These are phyloP conservation scores for Eretmocerus hayati DNA, from an alignment of 2,888 invertebrate genomes.

Conservation along the genomic window DNA sequence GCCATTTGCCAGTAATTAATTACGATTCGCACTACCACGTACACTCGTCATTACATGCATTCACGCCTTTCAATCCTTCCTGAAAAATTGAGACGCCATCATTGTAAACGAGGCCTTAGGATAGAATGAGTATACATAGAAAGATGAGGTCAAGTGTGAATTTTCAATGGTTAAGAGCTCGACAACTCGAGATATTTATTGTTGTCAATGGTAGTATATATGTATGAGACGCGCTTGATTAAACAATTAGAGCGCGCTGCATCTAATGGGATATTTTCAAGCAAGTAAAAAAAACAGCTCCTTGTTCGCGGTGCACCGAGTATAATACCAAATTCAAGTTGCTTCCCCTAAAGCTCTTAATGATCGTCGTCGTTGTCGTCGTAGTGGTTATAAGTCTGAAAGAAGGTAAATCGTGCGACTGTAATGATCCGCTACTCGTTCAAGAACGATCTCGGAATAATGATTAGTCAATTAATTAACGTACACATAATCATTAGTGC, in stretches of 20 bases:
- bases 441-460: conserved; percentile 27
- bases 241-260: conserved; percentile 18
- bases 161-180: too few species aligned
- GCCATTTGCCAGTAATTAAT: conserved; percentile 44
- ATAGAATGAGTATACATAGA: too few species aligned
- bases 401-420: conserved; percentile 25
- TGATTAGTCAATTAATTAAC: conserved; percentile 46
- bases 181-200: too few species aligned
- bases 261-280: conserved; percentile 16
- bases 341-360: too few species aligned
- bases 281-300: neutral
- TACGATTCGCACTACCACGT: conserved; percentile 28
- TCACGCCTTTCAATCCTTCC: too few species aligned
- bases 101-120: too few species aligned
- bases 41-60: too few species aligned
- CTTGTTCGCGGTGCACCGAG: neutral
- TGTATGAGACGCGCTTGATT: conserved; percentile 16
- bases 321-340: too few species aligned
- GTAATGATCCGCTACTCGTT: conserved; percentile 26
- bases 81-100: too few species aligned
- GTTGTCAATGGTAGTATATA: too few species aligned
- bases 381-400: conserved; percentile 2
- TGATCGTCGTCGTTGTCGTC: conserved; percentile 9
- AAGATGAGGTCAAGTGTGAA: too few species aligned
- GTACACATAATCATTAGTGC: conserved; percentile 44